Evolutionary conservation across 1,140 invertebrate species (phyloP), one percentile per base, ranked within the genome.

Genomic region (Zaprionus lachaisei): DNA sequence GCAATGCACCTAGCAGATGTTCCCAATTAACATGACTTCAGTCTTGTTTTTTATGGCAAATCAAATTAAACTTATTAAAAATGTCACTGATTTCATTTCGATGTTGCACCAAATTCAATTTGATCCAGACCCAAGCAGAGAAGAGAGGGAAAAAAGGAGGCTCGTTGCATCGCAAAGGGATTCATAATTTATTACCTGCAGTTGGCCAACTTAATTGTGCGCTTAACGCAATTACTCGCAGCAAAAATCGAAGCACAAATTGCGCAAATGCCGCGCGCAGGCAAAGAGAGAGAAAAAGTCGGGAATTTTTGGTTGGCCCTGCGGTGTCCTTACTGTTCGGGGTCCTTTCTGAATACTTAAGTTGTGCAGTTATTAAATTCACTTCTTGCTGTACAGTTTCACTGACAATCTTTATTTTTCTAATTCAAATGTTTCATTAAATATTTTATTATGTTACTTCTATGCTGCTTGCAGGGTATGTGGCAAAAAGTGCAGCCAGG

Each of bases 181-280:
- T 51, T 66, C 80, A 82, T 85, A 85, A 85, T 85, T 86, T 82
- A 86, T 82, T 82, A 82, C 41, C 41, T 47, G 41, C 41, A 47
- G 41, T 47, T 47, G 41, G 41, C 41, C 41, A 47, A 47, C 41
- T 47, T 47, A 86, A 86, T 86, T 86, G 86, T 86, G 78, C 80
- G 69, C 77, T 86, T 86, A 86, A 86, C 71, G 71, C 73, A 86
- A 86, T 86, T 85, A 83, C 60, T 76, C 61, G 64, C 22, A 80
- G 77, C 55, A 71, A 80, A 86, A 86, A 79, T 82, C 72, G 83
- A 77, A 79, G 68, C 80, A 73, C 65, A 82, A 80, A 75, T 79
- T 79, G 62, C 49, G 60, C 65, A 61, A 65, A 67, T 79, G 68
- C 64, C 57, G 65, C 56, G 37, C 68, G 60, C 79, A 74, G 70